phyloP scores from a whole-genome alignment of 2,797 vertebrate species.

The Mormyrops boulengeri region DNA sequence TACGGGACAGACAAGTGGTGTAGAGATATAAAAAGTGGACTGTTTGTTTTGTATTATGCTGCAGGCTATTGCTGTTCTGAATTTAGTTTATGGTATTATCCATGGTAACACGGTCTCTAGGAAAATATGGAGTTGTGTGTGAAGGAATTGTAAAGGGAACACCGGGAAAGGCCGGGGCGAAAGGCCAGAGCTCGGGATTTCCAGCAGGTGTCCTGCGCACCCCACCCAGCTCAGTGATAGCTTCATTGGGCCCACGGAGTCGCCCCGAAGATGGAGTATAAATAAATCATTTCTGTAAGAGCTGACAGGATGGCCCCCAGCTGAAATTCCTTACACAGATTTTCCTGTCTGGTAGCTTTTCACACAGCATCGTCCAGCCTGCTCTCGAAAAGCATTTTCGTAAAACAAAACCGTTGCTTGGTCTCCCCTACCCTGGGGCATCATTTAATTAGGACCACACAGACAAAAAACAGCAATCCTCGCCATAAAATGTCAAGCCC shows the following conservation, averaged over 20 bases:
- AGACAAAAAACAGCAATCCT: neutral
- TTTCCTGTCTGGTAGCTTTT: conserved; percentile 12
- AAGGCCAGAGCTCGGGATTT: neutral
- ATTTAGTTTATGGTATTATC: neutral
- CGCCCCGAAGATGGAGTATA: neutral
- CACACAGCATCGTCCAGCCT: neutral
- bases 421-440: neutral
- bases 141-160: neutral
- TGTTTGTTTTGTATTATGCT: neutral
- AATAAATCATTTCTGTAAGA: neutral
- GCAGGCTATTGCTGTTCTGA: neutral
- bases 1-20: neutral
- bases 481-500: neutral
- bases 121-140: neutral
- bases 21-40: neutral
- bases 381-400: neutral
- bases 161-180: neutral
- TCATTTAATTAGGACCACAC: neutral
- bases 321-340: neutral
- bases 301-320: neutral
- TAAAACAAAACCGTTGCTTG: neutral
- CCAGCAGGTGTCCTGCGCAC: neutral
- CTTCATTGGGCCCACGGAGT: neutral
- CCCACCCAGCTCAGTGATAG: neutral
- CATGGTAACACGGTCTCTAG: neutral